A percentile compares a stretch with the other conserved stretches of the same genome.
Evolutionary conservation across 2,113 vertebrate species (phyloP).

Genomic region (Apteryx mantelli): DNA sequence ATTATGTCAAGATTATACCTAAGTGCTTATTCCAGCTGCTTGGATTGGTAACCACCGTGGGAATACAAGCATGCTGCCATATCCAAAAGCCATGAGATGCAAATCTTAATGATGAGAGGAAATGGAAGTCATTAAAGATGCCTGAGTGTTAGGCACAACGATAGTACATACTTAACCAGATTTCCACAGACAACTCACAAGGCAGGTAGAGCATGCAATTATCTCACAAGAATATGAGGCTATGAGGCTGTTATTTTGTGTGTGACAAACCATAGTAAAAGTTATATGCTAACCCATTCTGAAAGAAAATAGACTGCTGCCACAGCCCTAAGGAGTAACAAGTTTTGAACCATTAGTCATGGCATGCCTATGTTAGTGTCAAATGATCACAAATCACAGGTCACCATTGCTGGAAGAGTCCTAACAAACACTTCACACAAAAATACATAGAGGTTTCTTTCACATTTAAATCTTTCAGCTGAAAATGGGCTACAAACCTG

Average conservation of each 20-base stretch:
- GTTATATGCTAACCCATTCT: background rate
- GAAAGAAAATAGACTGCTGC: background rate
- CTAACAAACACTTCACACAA: background rate
- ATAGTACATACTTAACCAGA: background rate
- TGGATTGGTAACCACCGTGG: accelerated
- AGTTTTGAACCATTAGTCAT: background rate
- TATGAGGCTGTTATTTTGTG: background rate
- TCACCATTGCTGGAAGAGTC: background rate
- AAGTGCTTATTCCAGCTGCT: background rate
- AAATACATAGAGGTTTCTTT: background rate
- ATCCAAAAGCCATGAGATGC: background rate
- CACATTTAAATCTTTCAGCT: background rate
- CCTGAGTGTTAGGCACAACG: background rate
- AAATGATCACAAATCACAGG: background rate
- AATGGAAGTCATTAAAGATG: background rate
- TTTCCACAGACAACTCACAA: background rate
- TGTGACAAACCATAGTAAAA: background rate
- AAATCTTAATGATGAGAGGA: background rate
- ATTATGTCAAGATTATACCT: background rate
- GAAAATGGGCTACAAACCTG: background rate
- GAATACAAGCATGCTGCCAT: background rate
- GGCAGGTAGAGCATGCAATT: background rate
- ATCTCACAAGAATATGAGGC: background rate
- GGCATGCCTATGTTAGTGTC: background rate
- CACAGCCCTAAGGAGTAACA: background rate